phyloP scores from a whole-genome alignment of 2,113 vertebrate genomes.

The Catharus fuscescens region DNA sequence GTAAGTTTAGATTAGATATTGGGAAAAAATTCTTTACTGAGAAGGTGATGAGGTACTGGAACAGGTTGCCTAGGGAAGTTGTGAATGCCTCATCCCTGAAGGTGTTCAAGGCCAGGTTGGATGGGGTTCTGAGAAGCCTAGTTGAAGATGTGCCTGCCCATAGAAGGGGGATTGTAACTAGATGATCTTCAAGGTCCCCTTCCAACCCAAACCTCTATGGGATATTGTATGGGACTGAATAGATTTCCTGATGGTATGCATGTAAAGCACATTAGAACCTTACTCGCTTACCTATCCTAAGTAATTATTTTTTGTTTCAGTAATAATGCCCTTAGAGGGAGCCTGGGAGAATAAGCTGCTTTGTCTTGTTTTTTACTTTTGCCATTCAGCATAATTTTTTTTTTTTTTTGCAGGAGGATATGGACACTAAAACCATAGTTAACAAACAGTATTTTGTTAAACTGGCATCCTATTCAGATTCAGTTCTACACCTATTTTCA shows the following conservation, averaged over 20 bases:
- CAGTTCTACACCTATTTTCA: not conserved
- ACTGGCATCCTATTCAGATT: not conserved
- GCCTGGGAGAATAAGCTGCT: not conserved
- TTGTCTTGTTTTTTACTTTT: not conserved
- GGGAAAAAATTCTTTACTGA: not conserved
- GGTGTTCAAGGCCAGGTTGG: not conserved
- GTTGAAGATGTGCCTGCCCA: not conserved
- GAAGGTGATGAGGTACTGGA: not conserved
- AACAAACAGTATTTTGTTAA: not conserved
- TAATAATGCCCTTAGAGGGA: not conserved
- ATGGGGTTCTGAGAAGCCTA: not conserved
- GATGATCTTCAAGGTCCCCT: not conserved
- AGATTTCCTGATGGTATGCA: not conserved
- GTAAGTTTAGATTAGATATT: not conserved
- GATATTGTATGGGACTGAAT: not conserved
- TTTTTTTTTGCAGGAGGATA: not conserved
- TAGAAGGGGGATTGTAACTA: not conserved
- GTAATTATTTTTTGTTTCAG: not conserved
- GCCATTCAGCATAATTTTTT: not conserved
- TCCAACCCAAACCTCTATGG: not conserved
- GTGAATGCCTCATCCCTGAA: not conserved
- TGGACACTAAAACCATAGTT: not conserved
- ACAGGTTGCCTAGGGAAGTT: not conserved
- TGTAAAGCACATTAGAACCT: not conserved
- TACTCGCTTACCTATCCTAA: not conserved